Evolutionary conservation across 2,888 invertebrate genomes (phyloP), one percentile per base, ranked within the genome.

Genomic region (Antheraea yamamai): DNA sequence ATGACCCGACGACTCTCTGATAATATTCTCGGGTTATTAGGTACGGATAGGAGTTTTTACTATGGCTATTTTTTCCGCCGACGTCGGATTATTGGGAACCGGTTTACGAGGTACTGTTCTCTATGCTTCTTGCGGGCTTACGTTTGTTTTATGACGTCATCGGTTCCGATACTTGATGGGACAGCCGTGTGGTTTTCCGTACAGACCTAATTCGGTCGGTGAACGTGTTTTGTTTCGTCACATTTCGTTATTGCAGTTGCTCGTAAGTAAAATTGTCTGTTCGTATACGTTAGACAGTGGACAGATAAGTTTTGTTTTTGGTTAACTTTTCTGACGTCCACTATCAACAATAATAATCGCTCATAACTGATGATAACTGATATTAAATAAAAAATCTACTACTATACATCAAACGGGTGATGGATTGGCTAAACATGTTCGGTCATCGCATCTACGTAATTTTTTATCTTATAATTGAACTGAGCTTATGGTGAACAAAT

Each of bases 1-100:
- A 95, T 95, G 95, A 95, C 95, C 95, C 94, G 93, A 93, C 94
- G 95, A 95, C 92, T 95, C 93, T 91, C 92, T 93, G 95, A 95
- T 95, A 95, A 95, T 95, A 95, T 95, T 95, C 94, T 91, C 92
- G 94, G 93, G 95, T 93, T 95, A 95, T 95, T 95, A 95, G 95
- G 95, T 95, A 92, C 90, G 94, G 95, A 93, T 94, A 93, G 95
- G 92, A 94, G 92, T 92, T 95, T 95, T 95, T 95, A 94, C 93
- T 94, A 93, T 93, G 95, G 95, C 95, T 94, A 95, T 95, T 95
- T 95, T 94, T 94, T 93, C 86, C 88, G 93, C 93, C 92, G 94
- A 93, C 92, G 90, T 85, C 80, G 91, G 91, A 94, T 94, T 93
- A 94, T 94, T 94, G 92, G 92, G 87, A 88, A 88, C 84, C 85